Conservation (phyloP, 2,113 vertebrate species). For the Sorex fumeus region DNA sequence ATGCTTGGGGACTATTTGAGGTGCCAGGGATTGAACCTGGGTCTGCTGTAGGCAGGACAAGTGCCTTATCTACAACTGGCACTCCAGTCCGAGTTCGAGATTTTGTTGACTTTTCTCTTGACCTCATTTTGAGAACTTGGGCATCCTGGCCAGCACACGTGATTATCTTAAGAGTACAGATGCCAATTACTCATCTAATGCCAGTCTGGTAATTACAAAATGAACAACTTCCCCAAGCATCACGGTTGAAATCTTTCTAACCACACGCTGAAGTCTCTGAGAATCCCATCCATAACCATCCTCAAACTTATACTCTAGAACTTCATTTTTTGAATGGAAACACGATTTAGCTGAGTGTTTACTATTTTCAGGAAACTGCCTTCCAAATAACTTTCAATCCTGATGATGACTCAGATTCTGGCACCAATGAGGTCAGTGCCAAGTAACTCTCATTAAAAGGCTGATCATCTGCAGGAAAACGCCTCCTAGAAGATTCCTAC, state of each 20-base stretch:
- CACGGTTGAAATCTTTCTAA: conserved; percentile 36
- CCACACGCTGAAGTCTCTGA: conserved; percentile 37
- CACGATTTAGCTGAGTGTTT: not conserved
- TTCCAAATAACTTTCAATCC: conserved; percentile 52
- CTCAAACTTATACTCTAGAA: conserved; percentile 52
- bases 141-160: not conserved
- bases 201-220: conserved; percentile 21
- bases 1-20: too few relatives aligned
- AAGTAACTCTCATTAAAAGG: conserved; percentile 36
- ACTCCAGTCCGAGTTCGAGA: not conserved
- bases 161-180: not conserved
- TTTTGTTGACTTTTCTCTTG: conserved; percentile 12
- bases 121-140: conserved; percentile 4
- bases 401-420: conserved; percentile 27
- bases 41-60: too few relatives aligned
- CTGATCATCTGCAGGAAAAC: not conserved
- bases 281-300: not conserved
- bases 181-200: conserved; percentile 46
- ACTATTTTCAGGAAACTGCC: conserved; percentile 47
- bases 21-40: too few relatives aligned
- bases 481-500: not conserved
- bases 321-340: conserved; percentile 11
- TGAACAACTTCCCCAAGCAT: conserved; percentile 41
- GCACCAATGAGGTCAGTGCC: not conserved
- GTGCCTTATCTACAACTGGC: too few relatives aligned